phyloP scores from a whole-genome alignment of 1,140 invertebrate genomes.

The Brachionus rotundiformis region DNA sequence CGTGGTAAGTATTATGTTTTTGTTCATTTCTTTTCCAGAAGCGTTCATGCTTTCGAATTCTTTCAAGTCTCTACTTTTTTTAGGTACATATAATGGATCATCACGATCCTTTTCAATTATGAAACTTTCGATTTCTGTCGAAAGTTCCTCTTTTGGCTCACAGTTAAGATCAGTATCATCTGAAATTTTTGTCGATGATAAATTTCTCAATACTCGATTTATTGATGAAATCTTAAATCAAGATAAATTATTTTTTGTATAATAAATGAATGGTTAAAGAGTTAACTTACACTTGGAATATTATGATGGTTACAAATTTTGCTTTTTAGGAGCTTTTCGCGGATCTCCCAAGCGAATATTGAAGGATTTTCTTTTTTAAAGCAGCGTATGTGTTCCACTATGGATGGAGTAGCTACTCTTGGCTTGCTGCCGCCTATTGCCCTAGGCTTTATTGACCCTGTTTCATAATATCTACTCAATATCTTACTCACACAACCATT shows the following conservation, averaged over 20 bases:
- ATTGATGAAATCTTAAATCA: slow-evolving; percentile 51
- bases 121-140: neutral
- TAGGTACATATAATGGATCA: neutral
- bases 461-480: slow-evolving; percentile 68
- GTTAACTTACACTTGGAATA: slow-evolving; percentile 97
- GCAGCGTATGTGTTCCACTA: slow-evolving; percentile 86
- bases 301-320: slow-evolving; percentile 94
- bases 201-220: slow-evolving; percentile 51
- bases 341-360: slow-evolving; percentile 93
- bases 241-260: slow-evolving; percentile 58
- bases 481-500: slow-evolving; percentile 96
- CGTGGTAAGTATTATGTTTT: neutral
- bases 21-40: neutral
- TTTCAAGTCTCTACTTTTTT: slow-evolving; percentile 49
- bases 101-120: slow-evolving; percentile 1
- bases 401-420: slow-evolving; percentile 81
- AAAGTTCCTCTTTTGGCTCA: neutral
- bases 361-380: slow-evolving; percentile 91
- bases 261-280: neutral
- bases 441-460: slow-evolving; percentile 53
- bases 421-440: slow-evolving; percentile 52
- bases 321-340: slow-evolving; percentile 85
- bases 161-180: neutral
- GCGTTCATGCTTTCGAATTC: slow-evolving; percentile 38
- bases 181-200: slow-evolving; percentile 14